phyloP scores from a whole-genome alignment of 2,888 invertebrate genomes.

The Steromphala cineraria region DNA sequence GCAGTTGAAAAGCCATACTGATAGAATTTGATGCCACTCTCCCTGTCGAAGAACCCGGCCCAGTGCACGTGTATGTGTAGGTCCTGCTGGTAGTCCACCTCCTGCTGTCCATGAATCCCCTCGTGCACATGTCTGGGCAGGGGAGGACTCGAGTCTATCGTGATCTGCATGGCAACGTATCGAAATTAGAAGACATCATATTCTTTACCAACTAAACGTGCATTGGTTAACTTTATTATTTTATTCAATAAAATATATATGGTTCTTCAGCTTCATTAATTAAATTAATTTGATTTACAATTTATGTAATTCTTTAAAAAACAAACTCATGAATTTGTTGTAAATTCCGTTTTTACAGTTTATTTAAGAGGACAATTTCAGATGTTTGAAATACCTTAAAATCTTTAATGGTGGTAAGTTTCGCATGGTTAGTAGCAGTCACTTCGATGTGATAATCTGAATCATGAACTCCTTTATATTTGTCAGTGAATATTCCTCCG shows the following conservation, averaged over 20 bases:
- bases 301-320: too few relatives aligned
- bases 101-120: conserved; percentile 42
- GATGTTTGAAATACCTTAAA: conserved; percentile 4
- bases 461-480: conserved; percentile 48
- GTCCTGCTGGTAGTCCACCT: conserved; percentile 54
- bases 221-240: too few relatives aligned
- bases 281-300: too few relatives aligned
- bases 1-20: conserved; percentile 41
- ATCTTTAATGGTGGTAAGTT: conserved; percentile 34
- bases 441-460: conserved; percentile 54
- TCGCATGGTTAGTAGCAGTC: conserved; percentile 49
- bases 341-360: too few relatives aligned
- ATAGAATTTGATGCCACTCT: conserved; percentile 56
- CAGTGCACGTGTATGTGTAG: conserved; percentile 46
- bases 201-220: too few relatives aligned
- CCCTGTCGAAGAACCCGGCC: conserved; percentile 62
- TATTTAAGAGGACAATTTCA: too few relatives aligned
- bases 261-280: too few relatives aligned
- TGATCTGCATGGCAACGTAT: conserved; percentile 42
- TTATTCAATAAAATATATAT: too few relatives aligned
- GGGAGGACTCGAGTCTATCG: conserved; percentile 58
- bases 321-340: too few relatives aligned
- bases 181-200: too few relatives aligned
- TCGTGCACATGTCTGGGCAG: conserved; percentile 53
- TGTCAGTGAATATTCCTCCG: conserved; percentile 38